phyloP scores from a whole-genome alignment of 2,113 vertebrate genomes.

The Ophiodon elongatus region DNA sequence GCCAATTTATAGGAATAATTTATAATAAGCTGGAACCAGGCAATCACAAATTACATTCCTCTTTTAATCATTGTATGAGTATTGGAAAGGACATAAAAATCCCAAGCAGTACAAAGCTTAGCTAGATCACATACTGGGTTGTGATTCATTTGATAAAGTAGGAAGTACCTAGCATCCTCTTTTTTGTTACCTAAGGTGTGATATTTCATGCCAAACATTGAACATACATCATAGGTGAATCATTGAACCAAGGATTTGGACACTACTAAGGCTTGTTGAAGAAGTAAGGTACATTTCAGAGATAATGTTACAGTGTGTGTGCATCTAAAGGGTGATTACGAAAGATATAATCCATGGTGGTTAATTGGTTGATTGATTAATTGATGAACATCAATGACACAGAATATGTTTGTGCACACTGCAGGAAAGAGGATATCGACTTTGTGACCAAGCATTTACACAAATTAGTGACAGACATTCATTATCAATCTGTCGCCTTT shows the following conservation, averaged over 20 bases:
- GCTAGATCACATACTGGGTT: neutral
- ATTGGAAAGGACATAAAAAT: neutral
- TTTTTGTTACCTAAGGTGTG: neutral
- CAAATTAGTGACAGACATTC: neutral
- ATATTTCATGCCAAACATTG: neutral
- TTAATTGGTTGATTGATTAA: slow-evolving; percentile 71
- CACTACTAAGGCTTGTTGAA: neutral
- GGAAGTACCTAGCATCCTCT: neutral
- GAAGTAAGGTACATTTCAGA: neutral
- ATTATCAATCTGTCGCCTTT: neutral
- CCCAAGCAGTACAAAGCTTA: neutral
- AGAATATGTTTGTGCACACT: slow-evolving; percentile 59
- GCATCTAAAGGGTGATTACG: neutral
- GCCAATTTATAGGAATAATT: neutral
- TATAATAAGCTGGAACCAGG: neutral
- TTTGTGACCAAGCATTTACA: slow-evolving; percentile 20
- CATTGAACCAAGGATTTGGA: neutral
- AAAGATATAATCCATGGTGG: slow-evolving; percentile 46
- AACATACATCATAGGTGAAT: neutral
- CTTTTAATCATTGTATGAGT: slow-evolving; percentile 6
- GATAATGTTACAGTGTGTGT: neutral
- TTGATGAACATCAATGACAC: slow-evolving; percentile 63
- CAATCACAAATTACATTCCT: slow-evolving; percentile 3
- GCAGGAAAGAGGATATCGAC: slow-evolving; percentile 46
- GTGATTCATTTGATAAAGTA: neutral